Conservation (phyloP, 2,797 vertebrate species). For the Myotis pilosus region DNA sequence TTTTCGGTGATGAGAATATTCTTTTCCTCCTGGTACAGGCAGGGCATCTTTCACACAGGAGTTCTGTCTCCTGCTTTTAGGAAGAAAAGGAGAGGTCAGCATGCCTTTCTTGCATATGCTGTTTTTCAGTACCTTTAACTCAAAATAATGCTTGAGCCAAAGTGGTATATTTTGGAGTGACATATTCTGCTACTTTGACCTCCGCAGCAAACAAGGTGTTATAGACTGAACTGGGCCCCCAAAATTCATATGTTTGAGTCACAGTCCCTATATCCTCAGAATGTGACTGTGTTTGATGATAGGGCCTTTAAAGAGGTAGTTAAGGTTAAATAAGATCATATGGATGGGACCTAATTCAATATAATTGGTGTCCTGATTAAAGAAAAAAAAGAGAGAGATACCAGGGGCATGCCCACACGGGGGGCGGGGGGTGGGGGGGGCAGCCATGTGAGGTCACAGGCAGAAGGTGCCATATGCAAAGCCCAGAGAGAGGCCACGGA, state of each 20-base stretch:
- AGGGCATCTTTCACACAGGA: neutral
- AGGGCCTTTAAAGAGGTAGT: neutral
- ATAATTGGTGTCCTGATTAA: neutral
- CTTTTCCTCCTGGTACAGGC: neutral
- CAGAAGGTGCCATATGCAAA: neutral
- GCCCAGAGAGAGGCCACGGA: neutral
- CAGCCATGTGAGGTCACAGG: neutral
- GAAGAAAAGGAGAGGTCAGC: neutral
- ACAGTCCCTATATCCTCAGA: neutral
- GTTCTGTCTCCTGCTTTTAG: neutral
- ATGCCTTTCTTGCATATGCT: neutral
- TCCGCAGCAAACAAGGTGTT: neutral
- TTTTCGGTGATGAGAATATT: neutral
- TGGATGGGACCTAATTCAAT: neutral
- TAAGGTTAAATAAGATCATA: neutral
- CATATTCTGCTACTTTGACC: neutral
- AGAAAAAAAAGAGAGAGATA: neutral
- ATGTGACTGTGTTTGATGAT: neutral
- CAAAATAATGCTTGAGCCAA: neutral
- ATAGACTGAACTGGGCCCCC: neutral
- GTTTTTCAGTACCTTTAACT: neutral
- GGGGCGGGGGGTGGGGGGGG: no score
- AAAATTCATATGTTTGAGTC: neutral
- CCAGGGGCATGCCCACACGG: rapidly evolving
- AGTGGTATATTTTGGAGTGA: neutral